A percentile compares a stretch with the other conserved stretches of the same genome.
These are phyloP conservation scores for Cephus spinipes DNA, from an alignment of 2,888 invertebrate genomes.

Conservation along the genomic window DNA sequence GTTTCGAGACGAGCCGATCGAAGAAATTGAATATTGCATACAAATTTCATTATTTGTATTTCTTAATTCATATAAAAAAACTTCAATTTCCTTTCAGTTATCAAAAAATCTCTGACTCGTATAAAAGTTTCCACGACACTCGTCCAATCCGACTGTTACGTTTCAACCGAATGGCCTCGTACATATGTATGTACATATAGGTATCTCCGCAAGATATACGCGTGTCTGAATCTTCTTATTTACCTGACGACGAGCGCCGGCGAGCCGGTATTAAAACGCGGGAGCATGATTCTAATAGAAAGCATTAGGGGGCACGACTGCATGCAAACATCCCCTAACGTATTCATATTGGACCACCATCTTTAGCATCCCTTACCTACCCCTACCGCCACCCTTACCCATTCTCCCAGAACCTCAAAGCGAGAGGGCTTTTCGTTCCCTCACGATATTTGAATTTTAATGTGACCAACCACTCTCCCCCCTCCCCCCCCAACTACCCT, in stretches of 20 bases:
- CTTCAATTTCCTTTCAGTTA: not conserved
- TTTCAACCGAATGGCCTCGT: not conserved
- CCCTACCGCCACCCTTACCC: constrained; percentile 12
- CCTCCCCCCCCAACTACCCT: not conserved
- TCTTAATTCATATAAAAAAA: not conserved
- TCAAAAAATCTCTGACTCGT: not conserved
- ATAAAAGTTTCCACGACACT: not conserved
- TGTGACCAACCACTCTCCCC: constrained; percentile 30
- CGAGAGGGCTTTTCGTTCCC: constrained; percentile 37
- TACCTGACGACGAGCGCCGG: constrained; percentile 6
- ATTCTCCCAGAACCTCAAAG: constrained; percentile 41
- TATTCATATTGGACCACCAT: constrained; percentile 56
- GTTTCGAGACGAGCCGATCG: not conserved
- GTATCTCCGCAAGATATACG: not conserved
- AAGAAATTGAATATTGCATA: not conserved
- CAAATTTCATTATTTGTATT: too few species aligned
- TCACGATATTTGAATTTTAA: constrained; percentile 55
- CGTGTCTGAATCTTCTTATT: not conserved
- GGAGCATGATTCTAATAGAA: constrained; percentile 62
- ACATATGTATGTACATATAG: not conserved
- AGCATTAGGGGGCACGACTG: constrained; percentile 51
- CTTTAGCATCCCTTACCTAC: constrained; percentile 14
- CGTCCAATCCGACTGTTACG: not conserved
- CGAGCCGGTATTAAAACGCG: constrained; percentile 55
- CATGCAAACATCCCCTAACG: constrained; percentile 56